These are phyloP conservation scores for Teleiodes luculella DNA, from an alignment of 2,888 invertebrate genomes.

Conservation along the genomic window DNA sequence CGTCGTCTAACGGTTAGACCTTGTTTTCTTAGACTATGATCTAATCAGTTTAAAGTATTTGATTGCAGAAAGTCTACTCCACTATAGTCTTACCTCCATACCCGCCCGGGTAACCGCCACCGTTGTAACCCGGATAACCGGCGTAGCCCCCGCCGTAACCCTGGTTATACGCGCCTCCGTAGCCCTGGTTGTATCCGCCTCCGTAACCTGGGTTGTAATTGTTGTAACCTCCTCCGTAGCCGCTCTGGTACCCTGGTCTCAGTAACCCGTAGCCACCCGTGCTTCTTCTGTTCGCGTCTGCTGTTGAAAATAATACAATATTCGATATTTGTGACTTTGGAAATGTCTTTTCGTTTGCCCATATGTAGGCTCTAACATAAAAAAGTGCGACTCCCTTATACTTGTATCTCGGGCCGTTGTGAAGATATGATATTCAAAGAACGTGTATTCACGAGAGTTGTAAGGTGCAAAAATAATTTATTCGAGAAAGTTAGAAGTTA, in stretches of 20 bases:
- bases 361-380: too few species aligned
- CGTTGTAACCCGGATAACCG: not conserved
- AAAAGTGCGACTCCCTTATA: too few species aligned
- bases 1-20: too few species aligned
- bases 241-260: constrained; percentile 41
- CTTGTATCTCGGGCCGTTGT: too few species aligned
- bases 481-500: too few species aligned
- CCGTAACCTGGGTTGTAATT: constrained; percentile 19
- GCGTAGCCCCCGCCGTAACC: not conserved
- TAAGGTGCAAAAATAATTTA: too few species aligned
- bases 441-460: too few species aligned
- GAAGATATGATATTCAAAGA: too few species aligned
- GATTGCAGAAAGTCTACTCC: too few species aligned
- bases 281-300: constrained; percentile 42
- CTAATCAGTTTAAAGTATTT: too few species aligned
- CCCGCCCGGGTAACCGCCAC: not conserved
- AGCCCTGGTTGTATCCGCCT: constrained; percentile 16
- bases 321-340: not conserved
- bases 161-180: not conserved
- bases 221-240: constrained; percentile 31
- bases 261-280: constrained; percentile 58
- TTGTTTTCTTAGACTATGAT: too few species aligned
- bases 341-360: too few species aligned
- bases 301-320: not conserved
- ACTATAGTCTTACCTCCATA: constrained; percentile 3